A percentile compares a stretch with the other conserved stretches of the same genome.
phyloP scores from a whole-genome alignment of 2,888 invertebrate species.

The Plagodis dolabraria region DNA sequence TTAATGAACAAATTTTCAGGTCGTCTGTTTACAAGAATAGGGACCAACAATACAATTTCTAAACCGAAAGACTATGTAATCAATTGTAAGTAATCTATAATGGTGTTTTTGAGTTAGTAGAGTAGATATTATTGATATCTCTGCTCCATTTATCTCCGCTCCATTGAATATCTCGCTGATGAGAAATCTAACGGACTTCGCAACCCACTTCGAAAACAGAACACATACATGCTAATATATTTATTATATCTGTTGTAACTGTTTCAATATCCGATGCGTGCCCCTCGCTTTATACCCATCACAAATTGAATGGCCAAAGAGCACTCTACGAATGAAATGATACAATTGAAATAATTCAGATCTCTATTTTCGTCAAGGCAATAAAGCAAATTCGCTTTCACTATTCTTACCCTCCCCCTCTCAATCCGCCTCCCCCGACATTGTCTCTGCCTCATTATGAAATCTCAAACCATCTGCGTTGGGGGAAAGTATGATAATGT shows the following conservation, averaged over 20 bases:
- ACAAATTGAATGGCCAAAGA: constrained; percentile 29
- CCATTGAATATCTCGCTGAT: constrained; percentile 8
- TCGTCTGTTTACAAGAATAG: too few species aligned
- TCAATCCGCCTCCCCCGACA: constrained; percentile 41
- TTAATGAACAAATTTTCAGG: neutral
- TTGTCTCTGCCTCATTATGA: constrained; percentile 58
- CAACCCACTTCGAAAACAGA: constrained; percentile 16
- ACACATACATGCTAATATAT: constrained; percentile 14
- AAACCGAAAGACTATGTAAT: too few species aligned
- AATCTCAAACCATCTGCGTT: constrained; percentile 56
- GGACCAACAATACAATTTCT: too few species aligned
- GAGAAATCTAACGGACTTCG: constrained; percentile 20
- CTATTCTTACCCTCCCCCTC: constrained; percentile 43
- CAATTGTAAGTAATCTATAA: too few species aligned
- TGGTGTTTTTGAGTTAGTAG: too few species aligned
- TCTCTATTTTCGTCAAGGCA: constrained; percentile 45
- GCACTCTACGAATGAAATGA: constrained; percentile 27
- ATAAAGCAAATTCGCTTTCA: constrained; percentile 56
- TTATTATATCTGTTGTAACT: constrained; percentile 21
- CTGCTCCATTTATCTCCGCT: constrained; percentile 6
- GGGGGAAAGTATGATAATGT: constrained; percentile 65
- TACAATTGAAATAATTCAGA: constrained; percentile 38
- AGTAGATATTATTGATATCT: neutral
- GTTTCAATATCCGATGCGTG: constrained; percentile 30
- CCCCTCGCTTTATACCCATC: constrained; percentile 29